A percentile compares a stretch with the other conserved stretches of the same genome.
Conservation (phyloP, 2,888 invertebrate genomes). For the Philonicus albiceps region DNA sequence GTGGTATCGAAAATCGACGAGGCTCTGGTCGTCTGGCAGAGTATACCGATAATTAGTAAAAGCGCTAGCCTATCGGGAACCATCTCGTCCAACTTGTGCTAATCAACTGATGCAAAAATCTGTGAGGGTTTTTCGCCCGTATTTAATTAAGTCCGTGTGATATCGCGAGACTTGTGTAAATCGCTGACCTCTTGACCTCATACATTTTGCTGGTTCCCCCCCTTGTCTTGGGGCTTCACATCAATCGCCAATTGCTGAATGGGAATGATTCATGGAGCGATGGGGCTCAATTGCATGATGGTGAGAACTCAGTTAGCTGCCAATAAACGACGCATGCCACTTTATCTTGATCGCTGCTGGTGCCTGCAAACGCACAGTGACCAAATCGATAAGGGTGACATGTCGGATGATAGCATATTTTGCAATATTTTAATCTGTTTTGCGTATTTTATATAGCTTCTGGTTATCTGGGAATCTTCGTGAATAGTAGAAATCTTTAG, state of each 20-base stretch:
- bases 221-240: not conserved
- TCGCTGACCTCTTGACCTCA: slow-evolving; percentile 4
- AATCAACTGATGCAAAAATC: slow-evolving; percentile 19
- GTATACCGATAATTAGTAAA: not conserved
- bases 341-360: not conserved
- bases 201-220: not conserved
- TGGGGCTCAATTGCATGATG: not conserved
- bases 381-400: not conserved
- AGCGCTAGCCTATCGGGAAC: not conserved
- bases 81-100: not conserved
- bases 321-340: not conserved
- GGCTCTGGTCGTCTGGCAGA: not conserved
- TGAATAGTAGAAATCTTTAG: not conserved
- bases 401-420: not conserved
- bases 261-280: not conserved
- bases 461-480: not conserved
- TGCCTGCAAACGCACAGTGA: not conserved
- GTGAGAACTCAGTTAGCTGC: not conserved
- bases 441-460: not conserved
- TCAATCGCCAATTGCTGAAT: not conserved
- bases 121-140: not conserved
- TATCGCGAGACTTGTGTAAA: not conserved
- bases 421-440: not conserved
- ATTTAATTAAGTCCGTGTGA: slow-evolving; percentile 7
- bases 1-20: not conserved